These are phyloP conservation scores for Gallinago undulata DNA, from an alignment of 2,113 vertebrate species.

Conservation along the genomic window DNA sequence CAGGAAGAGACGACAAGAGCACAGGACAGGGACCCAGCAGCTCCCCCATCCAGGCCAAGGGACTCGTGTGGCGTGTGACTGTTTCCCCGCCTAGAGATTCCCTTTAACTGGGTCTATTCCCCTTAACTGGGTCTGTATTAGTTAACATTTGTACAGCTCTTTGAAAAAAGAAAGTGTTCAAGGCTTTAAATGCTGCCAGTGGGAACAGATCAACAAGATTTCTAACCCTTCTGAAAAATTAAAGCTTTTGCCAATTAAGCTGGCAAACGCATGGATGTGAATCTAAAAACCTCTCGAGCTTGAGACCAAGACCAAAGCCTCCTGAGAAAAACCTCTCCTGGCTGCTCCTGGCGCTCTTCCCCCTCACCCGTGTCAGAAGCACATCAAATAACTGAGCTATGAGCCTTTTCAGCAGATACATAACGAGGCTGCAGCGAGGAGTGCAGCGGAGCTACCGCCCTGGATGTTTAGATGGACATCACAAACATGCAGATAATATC, in stretches of 20 bases:
- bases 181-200: slow-evolving; percentile 52
- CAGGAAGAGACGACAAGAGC: not conserved
- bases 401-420: not conserved
- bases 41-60: not conserved
- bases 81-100: not conserved
- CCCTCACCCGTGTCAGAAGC: not conserved
- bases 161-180: slow-evolving; percentile 44
- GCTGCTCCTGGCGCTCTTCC: not conserved
- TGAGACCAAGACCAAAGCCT: not conserved
- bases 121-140: not conserved
- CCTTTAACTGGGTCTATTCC: not conserved
- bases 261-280: slow-evolving; percentile 32
- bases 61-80: fast-evolving
- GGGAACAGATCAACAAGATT: slow-evolving; percentile 60
- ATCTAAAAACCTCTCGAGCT: slow-evolving; percentile 52
- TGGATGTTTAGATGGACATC: not conserved
- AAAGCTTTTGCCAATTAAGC: slow-evolving; percentile 64
- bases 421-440: not conserved
- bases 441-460: not conserved
- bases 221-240: slow-evolving; percentile 57
- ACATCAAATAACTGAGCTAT: not conserved
- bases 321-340: slow-evolving; percentile 23
- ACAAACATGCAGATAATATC: not conserved
- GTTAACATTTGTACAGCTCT: slow-evolving; percentile 39
- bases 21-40: fast-evolving